phyloP scores from a whole-genome alignment of 2,113 vertebrate genomes.

The Trochalopteron elliotii region DNA sequence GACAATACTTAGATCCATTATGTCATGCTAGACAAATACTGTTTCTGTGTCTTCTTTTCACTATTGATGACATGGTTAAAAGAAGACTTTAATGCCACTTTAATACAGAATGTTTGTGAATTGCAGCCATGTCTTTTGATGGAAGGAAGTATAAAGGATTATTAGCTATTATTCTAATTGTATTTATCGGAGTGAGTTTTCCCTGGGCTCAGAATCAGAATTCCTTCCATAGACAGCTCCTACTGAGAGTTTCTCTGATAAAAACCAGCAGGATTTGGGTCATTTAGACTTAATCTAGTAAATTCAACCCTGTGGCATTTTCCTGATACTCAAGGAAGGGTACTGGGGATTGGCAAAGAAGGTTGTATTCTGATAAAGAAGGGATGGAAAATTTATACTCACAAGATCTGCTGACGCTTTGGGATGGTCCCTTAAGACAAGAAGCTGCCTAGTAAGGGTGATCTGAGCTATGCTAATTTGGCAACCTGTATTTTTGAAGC shows the following conservation, averaged over 20 bases:
- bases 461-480: constrained; percentile 52
- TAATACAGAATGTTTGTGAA: neutral
- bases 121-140: neutral
- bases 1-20: neutral
- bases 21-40: neutral
- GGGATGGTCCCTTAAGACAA: constrained; percentile 29
- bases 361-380: neutral
- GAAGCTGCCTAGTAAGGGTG: constrained; percentile 23
- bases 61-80: neutral
- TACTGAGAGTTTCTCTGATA: neutral
- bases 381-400: neutral
- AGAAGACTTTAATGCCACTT: neutral
- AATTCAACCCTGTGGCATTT: constrained; percentile 29
- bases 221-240: neutral
- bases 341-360: neutral
- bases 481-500: constrained; percentile 50
- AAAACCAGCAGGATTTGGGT: neutral
- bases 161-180: neutral
- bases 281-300: constrained; percentile 16
- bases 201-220: neutral
- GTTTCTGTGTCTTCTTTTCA: neutral
- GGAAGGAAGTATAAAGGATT: neutral
- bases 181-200: neutral
- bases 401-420: neutral
- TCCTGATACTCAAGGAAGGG: neutral